A percentile compares a stretch with the other conserved stretches of the same genome.
Conservation (phyloP, 1,140 invertebrate species). For the Pissodes strobi region DNA sequence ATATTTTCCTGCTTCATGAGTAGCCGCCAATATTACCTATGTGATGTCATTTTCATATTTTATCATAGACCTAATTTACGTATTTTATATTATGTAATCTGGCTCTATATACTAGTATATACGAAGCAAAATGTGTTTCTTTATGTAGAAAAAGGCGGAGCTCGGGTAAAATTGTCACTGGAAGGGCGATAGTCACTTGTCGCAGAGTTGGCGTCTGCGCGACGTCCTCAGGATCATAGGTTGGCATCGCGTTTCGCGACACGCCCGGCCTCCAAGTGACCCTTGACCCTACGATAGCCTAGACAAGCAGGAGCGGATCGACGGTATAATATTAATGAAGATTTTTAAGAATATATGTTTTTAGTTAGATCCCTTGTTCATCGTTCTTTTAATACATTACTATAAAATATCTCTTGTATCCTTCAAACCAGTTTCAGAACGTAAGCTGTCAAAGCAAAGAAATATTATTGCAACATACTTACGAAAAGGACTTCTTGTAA, state of each 20-base stretch:
- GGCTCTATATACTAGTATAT: constrained; percentile 35
- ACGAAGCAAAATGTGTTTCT: constrained; percentile 28
- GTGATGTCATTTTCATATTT: too few species aligned
- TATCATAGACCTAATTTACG: neutral
- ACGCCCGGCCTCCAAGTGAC: constrained; percentile 55
- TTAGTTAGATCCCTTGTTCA: neutral
- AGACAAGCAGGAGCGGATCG: constrained; percentile 41
- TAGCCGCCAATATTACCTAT: too few species aligned
- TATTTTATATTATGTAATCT: neutral
- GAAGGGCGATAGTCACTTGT: constrained; percentile 54
- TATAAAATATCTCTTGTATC: neutral
- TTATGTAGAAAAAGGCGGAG: constrained; percentile 52
- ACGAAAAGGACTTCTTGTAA: too few species aligned
- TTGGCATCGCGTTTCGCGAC: constrained; percentile 52
- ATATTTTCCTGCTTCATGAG: too few species aligned
- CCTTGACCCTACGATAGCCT: constrained; percentile 54
- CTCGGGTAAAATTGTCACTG: constrained; percentile 53
- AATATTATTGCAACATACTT: too few species aligned
- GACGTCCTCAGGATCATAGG: constrained; percentile 52
- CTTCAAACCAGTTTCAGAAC: neutral
- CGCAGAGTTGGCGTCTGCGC: constrained; percentile 51
- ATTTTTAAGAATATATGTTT: neutral
- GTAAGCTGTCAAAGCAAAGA: too few species aligned
- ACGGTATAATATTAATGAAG: constrained; percentile 9
- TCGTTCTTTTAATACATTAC: neutral